Evolutionary conservation across 2,888 invertebrate species (phyloP), one percentile per base, ranked within the genome.

Genomic region (Macrophya alboannulata): DNA sequence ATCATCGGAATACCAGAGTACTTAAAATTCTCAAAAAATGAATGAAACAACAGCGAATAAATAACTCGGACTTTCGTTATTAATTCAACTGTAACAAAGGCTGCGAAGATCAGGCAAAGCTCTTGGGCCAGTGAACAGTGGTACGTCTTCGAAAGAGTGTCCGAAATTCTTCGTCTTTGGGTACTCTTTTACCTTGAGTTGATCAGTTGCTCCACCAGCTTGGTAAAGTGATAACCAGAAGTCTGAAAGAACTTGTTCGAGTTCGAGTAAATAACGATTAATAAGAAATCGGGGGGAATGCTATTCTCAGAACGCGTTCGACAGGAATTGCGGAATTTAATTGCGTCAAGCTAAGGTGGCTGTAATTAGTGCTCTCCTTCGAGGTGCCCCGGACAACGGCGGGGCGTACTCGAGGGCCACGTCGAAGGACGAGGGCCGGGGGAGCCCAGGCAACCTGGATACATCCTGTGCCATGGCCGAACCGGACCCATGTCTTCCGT

Each of bases 401-500:
- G 86, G 87, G 84, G 86, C 85, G 79, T 87, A 87, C 85, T 85
- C 85, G 86, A 86, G 86, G 85, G 84, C 85, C 12, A 85, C 79
- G 48, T 87, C 84, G 25, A 87, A 86, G 79, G 86, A 88, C 77
- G 84, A 86, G 84, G 76, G 83, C 76, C 84, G 85, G 85, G 84
- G 87, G 87, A 31, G 84, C 82, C 72, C 79, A 15, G 65, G 83
- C n/a, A 83, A 17, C 9, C 55, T 76, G 21, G 87, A 86, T 37
- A 71, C 81, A 9, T 59, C 74, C 15, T 65, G 21, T n/a, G 55
- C 87, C 85, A 93, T 92, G 92, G 92, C 92, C 88, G 93, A 93
- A 88, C 93, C 93, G 51, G 93, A 93, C 88, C 93, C 93, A 40
- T 93, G 93, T 86, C 87, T 93, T 77, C 94, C 94, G 43, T 91